Base-by-base conservation (phyloP, 1,140 invertebrate genomes). In the Drosophila ironensis region DNA sequence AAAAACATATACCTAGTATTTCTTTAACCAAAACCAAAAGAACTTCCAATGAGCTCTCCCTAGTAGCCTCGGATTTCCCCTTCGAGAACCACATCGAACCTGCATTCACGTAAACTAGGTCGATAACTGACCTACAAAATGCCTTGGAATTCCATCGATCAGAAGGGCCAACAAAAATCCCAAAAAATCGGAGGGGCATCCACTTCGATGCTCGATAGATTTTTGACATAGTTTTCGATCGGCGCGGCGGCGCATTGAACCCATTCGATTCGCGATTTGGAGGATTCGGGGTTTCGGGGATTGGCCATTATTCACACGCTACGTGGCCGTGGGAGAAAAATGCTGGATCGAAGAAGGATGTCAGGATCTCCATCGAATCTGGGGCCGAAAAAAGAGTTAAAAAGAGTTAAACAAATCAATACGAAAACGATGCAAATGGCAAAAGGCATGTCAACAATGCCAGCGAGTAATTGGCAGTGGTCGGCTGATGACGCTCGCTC, bases 361-460 rank as follows among this genome's bases (percentile, higher is more conserved):
- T 8, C 35, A 4, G 25, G 37, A 42, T 41, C 37, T 20, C 24
- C 35, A 4, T 22, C 52, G 52, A 44, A 67, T 48, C 45, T 24
- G 51, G 16, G 48, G 42, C 54, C 51, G 33, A 77, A 77, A 76
- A 56, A 20, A n/a, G 8, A 8, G 22, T 19, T 28, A 17, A 27
- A 42, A 12, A 54, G 63, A 59, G 71, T 72, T 86, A 86, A 86
- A 86, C 80, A 86, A 86, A 86, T 86, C 80, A 86, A 86, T 86
- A 86, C 75, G 80, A 86, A 80, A 86, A 87, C 80, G 80, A 86
- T 86, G 75, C 80, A 86, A 86, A 86, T 86, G 78, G 75, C 53
- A 72, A 86, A 75, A 64, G 81, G 80, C 75, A 86, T 86, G 80
- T 86, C 70, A 86, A 54, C 75, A 80, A 86, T 86, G 60, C 81